Evolutionary conservation across 2,888 invertebrate genomes (phyloP), one percentile per base, ranked within the genome.

Genomic region (Plebejus anna): DNA sequence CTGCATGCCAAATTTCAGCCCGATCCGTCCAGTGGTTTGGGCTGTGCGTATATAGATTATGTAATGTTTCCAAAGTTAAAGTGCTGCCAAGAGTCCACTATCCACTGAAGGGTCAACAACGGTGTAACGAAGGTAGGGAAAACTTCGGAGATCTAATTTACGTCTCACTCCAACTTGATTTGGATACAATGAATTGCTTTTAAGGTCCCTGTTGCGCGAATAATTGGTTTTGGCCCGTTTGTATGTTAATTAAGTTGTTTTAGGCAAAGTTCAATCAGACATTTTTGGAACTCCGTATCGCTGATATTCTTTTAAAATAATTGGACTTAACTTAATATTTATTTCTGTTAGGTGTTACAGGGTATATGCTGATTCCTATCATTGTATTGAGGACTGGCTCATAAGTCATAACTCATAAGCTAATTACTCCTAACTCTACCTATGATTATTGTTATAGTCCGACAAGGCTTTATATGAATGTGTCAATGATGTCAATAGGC

Each of bases 171-270:
- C n/a, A 71, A 38, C 38, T 71, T 71, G 42, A 42, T 71, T 71
- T n/a, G 71, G 71, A 7, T 42, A 71, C 71, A 42, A n/a, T 71
- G 42, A 42, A 71, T 71, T 42, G 71, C 71, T 71, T 71, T 71
- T 71, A 70, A 38, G 70, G 42, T 71, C 71, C 38, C 28, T 32
- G 32, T 66, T 32, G 66, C 66, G 11, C 5, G 66, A 66, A 36
- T 66, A 66, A 66, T 66, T 66, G 66, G 66, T 66, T 66, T 66
- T 59, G n/a, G 2, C 4, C 59, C 59, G 61, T 61, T 61, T 61
- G 61, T 61, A 9, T 61, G 61, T 9, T 36, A 32, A 76, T 47
- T 55, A 59, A 22, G 59, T 16, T 55, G 55, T 55, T 55, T 59
- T 22, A 59, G 59, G n/a, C 59, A 59, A 59, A 55, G 55, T 55